These are phyloP conservation scores for Pangasius sanitwongsei DNA, from an alignment of 2,797 vertebrate genomes.

Conservation along the genomic window DNA sequence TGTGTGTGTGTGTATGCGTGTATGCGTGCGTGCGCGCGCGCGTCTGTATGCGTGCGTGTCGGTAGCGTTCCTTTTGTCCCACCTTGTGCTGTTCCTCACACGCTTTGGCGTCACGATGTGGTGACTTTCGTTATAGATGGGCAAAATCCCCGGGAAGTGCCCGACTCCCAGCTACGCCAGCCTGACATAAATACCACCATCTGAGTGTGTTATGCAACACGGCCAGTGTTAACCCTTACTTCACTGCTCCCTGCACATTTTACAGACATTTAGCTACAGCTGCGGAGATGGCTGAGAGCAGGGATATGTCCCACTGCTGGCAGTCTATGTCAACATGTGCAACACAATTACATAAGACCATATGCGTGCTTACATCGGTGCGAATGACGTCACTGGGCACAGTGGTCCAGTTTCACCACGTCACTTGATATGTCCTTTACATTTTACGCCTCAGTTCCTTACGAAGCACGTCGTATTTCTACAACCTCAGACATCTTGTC, in stretches of 20 bases:
- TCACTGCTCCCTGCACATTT: neutral
- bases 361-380: neutral
- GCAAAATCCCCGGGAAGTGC: neutral
- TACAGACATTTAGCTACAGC: neutral
- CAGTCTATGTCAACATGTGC: neutral
- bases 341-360: constrained; percentile 6
- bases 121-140: neutral
- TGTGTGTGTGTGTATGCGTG: too few relatives aligned
- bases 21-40: too few relatives aligned
- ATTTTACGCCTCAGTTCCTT: neutral
- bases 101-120: neutral
- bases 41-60: too few relatives aligned
- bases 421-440: neutral
- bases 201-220: constrained; percentile 73
- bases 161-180: constrained; percentile 45
- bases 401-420: neutral
- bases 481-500: neutral
- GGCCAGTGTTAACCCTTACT: constrained; percentile 62
- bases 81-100: constrained; percentile 3
- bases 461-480: neutral
- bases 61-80: neutral
- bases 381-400: constrained; percentile 15
- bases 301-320: neutral
- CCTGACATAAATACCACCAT: constrained; percentile 50
- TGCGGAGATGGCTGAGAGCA: neutral